Percentiles rank a stretch among this genome's conserved stretches.
These are phyloP conservation scores for Allacma fusca DNA, from an alignment of 2,888 invertebrate genomes.

Conservation along the genomic window DNA sequence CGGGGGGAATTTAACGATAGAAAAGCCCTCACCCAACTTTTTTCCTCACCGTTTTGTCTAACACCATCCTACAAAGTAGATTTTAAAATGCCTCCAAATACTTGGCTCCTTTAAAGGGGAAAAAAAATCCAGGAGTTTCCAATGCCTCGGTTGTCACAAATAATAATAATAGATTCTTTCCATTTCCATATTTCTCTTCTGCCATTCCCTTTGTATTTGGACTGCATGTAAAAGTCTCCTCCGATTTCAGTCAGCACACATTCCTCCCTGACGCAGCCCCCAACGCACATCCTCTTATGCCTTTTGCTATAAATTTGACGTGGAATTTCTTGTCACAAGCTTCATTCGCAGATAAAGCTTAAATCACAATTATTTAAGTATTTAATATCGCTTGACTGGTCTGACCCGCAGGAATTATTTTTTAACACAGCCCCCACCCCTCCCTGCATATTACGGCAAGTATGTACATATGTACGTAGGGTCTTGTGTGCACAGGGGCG, in stretches of 20 bases:
- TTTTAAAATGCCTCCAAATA: no score
- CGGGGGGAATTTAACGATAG: neutral
- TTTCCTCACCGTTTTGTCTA: conserved; percentile 25
- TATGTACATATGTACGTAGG: no score
- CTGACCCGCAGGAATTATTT: no score
- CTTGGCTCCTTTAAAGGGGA: neutral
- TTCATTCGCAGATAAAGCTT: neutral
- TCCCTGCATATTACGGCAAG: no score
- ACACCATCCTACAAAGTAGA: no score
- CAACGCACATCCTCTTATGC: no score
- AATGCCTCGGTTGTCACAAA: conserved; percentile 37
- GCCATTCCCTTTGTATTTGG: neutral
- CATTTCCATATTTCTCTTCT: neutral
- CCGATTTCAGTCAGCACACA: neutral
- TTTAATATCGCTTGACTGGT: no score
- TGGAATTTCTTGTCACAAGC: neutral
- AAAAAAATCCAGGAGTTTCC: conserved; percentile 19
- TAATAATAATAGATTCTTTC: conserved; percentile 45
- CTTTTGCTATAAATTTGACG: no score
- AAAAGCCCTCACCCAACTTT: neutral
- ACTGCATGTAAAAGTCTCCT: neutral
- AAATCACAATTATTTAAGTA: neutral
- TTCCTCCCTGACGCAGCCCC: no score
- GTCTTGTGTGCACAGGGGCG: no score
- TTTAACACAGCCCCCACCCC: no score